Conservation (phyloP, 2,888 invertebrate species). For the Athalia circularis region DNA sequence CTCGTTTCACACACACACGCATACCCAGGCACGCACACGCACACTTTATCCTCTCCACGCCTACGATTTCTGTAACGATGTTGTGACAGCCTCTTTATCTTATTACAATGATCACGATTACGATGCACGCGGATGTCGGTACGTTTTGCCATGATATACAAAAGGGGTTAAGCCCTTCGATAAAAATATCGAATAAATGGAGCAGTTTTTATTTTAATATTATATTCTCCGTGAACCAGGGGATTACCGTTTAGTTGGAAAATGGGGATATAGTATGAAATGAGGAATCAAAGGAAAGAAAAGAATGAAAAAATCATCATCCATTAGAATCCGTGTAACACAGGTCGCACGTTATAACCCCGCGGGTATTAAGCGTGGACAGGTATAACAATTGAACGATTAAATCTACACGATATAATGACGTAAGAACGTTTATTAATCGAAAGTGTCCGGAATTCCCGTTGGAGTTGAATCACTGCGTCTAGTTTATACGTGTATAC, state of each 20-base stretch:
- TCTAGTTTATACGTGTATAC: not conserved
- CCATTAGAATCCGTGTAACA: no score
- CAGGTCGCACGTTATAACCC: no score
- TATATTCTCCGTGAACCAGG: not conserved
- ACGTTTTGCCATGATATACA: not conserved
- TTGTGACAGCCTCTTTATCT: slow-evolving; percentile 20
- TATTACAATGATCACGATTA: slow-evolving; percentile 6
- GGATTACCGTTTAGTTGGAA: not conserved
- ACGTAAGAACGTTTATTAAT: slow-evolving; percentile 1
- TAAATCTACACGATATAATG: slow-evolving; percentile 6
- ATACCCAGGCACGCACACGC: not conserved
- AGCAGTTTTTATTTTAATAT: not conserved
- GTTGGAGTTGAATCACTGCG: slow-evolving; percentile 20
- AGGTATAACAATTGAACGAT: not conserved
- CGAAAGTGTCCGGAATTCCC: slow-evolving; percentile 31
- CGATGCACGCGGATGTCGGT: not conserved
- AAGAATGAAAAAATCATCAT: no score
- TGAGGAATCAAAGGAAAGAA: no score
- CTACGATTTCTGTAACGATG: not conserved
- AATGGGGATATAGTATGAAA: no score
- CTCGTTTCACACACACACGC: slow-evolving; percentile 17
- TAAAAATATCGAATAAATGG: slow-evolving; percentile 9
- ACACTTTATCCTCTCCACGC: slow-evolving; percentile 21
- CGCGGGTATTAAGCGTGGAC: not conserved
- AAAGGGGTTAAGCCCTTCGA: not conserved